Percentiles rank a stretch among this genome's conserved stretches.
These are phyloP conservation scores for Cistogaster globosa DNA, from an alignment of 2,888 invertebrate species.

Conservation along the genomic window DNA sequence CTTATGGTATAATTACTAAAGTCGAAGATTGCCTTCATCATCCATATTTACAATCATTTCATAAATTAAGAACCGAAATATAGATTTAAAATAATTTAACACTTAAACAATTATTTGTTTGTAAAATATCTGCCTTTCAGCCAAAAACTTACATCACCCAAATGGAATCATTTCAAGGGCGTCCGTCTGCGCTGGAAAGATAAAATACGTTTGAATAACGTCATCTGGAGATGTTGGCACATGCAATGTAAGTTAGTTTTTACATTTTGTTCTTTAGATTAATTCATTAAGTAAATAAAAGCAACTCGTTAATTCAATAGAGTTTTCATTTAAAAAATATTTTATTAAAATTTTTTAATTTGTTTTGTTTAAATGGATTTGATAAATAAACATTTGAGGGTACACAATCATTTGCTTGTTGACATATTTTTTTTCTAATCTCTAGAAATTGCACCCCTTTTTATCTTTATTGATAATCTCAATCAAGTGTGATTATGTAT, in stretches of 20 bases:
- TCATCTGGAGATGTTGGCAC: conserved; percentile 99
- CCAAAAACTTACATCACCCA: conserved; percentile 99
- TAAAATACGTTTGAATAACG: conserved; percentile 99
- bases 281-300: conserved; percentile 5
- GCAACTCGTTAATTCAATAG: conserved; percentile 17
- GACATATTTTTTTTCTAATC: conserved; percentile 26
- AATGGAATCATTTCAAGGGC: conserved; percentile 99
- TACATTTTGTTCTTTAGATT: not conserved
- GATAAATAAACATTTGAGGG: not conserved
- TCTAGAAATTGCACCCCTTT: conserved; percentile 45
- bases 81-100: too few relatives aligned
- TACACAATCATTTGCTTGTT: conserved; percentile 15
- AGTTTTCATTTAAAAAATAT: not conserved
- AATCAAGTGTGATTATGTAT: not conserved
- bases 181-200: conserved; percentile 98
- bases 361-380: conserved; percentile 4
- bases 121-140: conserved; percentile 83
- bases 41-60: too few relatives aligned
- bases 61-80: too few relatives aligned
- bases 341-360: conserved; percentile 9
- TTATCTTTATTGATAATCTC: conserved; percentile 59
- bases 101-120: too few relatives aligned
- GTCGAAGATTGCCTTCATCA: too few relatives aligned
- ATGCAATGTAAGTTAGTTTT: conserved; percentile 94
- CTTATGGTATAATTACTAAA: too few relatives aligned